Evolutionary conservation across 2,888 invertebrate genomes (phyloP).

Genomic region (Metopia argyrocephala): DNA sequence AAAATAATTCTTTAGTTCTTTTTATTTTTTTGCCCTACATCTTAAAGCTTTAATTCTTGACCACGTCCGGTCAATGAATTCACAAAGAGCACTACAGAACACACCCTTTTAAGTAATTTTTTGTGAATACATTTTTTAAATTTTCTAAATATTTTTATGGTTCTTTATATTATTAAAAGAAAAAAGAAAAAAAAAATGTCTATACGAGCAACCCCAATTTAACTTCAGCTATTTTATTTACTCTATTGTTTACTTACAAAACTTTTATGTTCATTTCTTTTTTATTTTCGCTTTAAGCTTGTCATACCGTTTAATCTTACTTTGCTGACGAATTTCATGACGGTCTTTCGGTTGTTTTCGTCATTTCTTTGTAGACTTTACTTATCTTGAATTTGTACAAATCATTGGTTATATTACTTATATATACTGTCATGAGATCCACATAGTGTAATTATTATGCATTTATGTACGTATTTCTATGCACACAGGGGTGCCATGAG

Average conservation of each 20-base stretch:
- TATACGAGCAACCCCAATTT: constrained; percentile 16
- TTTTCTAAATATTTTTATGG: background rate
- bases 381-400: background rate
- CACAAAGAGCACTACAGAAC: background rate
- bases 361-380: background rate
- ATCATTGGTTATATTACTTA: background rate
- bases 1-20: too few species aligned
- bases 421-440: background rate
- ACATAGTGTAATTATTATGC: too few species aligned
- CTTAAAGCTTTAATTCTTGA: too few species aligned
- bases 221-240: constrained; percentile 9
- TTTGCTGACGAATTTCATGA: constrained; percentile 11
- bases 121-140: constrained; percentile 3
- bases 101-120: background rate
- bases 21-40: too few species aligned
- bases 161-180: background rate
- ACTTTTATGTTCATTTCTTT: constrained; percentile 22
- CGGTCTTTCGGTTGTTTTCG: background rate
- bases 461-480: background rate
- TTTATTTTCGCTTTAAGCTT: constrained; percentile 22
- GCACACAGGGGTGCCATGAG: background rate
- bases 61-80: constrained; percentile 36
- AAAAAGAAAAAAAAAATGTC: background rate
- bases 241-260: constrained; percentile 10
- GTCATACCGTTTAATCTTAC: constrained; percentile 15